Evolutionary conservation across 2,888 invertebrate genomes (phyloP).

Genomic region (Melinaea marsaeus): DNA sequence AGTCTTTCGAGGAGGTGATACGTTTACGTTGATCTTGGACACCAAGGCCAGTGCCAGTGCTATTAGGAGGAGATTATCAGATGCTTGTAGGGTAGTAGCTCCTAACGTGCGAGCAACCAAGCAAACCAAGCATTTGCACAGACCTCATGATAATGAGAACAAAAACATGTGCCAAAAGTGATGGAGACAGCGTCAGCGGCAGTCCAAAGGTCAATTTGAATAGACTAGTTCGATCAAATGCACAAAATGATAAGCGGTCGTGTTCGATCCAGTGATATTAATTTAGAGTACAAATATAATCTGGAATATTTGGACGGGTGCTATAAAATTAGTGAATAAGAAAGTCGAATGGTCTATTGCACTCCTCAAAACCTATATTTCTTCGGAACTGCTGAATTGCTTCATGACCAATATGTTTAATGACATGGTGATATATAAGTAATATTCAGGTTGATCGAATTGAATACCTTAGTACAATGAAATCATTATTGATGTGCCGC

Average conservation of each 20-base stretch:
- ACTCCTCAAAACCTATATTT: not conserved
- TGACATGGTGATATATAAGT: not conserved
- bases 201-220: slow-evolving; percentile 73
- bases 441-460: not conserved
- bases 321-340: slow-evolving; percentile 11
- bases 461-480: not conserved
- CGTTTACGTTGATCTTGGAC: slow-evolving; percentile 88
- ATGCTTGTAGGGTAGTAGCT: slow-evolving; percentile 93
- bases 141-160: slow-evolving; percentile 93
- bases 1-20: slow-evolving; percentile 90
- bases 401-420: not conserved
- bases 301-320: slow-evolving; percentile 19
- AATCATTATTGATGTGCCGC: too few species aligned
- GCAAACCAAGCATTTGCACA: slow-evolving; percentile 91
- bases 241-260: slow-evolving; percentile 66
- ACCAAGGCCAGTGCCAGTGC: slow-evolving; percentile 88
- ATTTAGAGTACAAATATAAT: slow-evolving; percentile 23
- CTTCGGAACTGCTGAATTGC: not conserved
- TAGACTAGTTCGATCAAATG: slow-evolving; percentile 65
- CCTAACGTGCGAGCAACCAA: slow-evolving; percentile 91
- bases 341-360: not conserved
- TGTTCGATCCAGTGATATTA: slow-evolving; percentile 72
- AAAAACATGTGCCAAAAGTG: slow-evolving; percentile 86
- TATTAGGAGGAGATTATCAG: slow-evolving; percentile 88
- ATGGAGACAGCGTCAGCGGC: slow-evolving; percentile 79